Base-by-base conservation (phyloP, 2,797 vertebrate genomes). In the Typhlichthys subterraneus region DNA sequence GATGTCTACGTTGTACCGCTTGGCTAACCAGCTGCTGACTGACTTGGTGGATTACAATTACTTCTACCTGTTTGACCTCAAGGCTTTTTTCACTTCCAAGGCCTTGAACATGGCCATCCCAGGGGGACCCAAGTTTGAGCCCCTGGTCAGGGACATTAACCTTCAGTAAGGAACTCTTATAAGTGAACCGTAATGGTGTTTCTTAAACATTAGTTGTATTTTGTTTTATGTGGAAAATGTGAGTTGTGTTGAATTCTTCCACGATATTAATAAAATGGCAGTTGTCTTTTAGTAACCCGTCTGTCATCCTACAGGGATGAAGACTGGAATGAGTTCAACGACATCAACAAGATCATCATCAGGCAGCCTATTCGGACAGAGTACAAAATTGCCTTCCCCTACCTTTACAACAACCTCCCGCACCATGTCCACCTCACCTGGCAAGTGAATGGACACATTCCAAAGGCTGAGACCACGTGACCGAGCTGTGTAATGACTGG, bases 281-380 rank as follows among this genome's bases (percentile, higher is more conserved):
- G 50, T 31, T 74, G 6, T 65, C 2, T 2, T 10, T 1, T 1
- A 46, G 9, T 75, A 2, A 76, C 7, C 5, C 0, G 57, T 1
- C 55, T 29, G 59, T 15, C 70, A 13, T 61, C 2, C 11, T 42
- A 0, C 67, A 99, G 98, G 89, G 98, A 99, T 86, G 98, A 99
- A 90, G 98, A 99, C 87, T 99, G 98, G 98, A 99, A 99, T 55
- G 98, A 99, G 75, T 99, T 99, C 82, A 99, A 99, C 3, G 98
- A 99, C 86, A 99, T 99, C 89, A 99, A 99, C 88, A 99, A 99
- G 82, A 99, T 99, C 77, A 99, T 99, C 86, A 99, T 99, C 78
- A 91, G 97, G 45, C 97, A 99, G 88, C 97, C 97, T 0, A 99
- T 99, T 79, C 94, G 97, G 75, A 99, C 97, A 0, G 98, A 99